phyloP scores from a whole-genome alignment of 2,797 vertebrate genomes.

The Cyclopterus lumpus region DNA sequence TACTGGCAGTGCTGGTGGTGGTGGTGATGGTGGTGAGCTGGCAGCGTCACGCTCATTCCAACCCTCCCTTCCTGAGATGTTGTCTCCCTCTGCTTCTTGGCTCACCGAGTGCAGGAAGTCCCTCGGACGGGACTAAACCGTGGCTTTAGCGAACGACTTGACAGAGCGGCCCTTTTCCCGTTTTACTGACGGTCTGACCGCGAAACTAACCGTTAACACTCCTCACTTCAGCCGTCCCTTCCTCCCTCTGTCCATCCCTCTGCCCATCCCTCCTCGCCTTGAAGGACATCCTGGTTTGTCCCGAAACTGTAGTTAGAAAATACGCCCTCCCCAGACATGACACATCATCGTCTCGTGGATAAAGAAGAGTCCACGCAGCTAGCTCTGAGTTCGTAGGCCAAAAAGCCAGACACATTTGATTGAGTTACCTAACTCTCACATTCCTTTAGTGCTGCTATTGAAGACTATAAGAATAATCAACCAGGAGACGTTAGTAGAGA shows the following conservation, averaged over 20 bases:
- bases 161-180: conserved; percentile 68
- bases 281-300: conserved; percentile 56
- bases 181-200: conserved; percentile 65
- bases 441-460: not conserved
- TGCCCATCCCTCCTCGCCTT: conserved; percentile 52
- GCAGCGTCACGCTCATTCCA: conserved; percentile 36
- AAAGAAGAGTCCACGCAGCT: conserved; percentile 23
- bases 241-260: conserved; percentile 39
- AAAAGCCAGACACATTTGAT: conserved; percentile 12
- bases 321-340: conserved; percentile 32
- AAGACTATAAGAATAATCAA: conserved; percentile 8
- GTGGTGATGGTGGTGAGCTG: conserved; percentile 49
- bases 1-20: conserved; percentile 44
- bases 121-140: conserved; percentile 45
- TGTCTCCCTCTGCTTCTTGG: conserved; percentile 37
- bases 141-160: conserved; percentile 62
- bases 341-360: conserved; percentile 22
- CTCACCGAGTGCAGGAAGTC: conserved; percentile 58
- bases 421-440: conserved; percentile 5
- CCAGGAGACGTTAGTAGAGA: not conserved
- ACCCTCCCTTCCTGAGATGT: conserved; percentile 27
- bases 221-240: conserved; percentile 40
- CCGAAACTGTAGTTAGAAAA: conserved; percentile 46
- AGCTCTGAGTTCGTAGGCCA: not conserved
- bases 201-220: conserved; percentile 61